Evolutionary conservation across 2,888 invertebrate species (phyloP).

Genomic region (Zygogramma bicolorata): DNA sequence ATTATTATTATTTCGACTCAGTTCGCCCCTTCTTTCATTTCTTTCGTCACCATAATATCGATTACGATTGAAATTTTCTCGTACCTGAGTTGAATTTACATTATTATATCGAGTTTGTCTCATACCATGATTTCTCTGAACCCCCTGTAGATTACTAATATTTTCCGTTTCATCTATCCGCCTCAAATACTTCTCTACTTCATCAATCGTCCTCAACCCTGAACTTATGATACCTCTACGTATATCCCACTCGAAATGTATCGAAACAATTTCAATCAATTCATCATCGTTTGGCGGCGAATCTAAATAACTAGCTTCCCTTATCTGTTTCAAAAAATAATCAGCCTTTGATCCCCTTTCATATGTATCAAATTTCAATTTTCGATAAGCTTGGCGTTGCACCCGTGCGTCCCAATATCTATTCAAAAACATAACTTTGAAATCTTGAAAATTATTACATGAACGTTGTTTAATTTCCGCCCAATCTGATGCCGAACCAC

Average conservation of each 20-base stretch:
- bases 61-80: not conserved
- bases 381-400: constrained; percentile 25
- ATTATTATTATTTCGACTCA: not conserved
- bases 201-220: constrained; percentile 25
- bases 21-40: not conserved
- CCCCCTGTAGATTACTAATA: not conserved
- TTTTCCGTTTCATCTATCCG: constrained; percentile 14
- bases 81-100: not conserved
- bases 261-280: constrained; percentile 20
- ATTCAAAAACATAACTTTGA: constrained; percentile 20
- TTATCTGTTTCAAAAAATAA: constrained; percentile 31
- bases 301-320: constrained; percentile 23
- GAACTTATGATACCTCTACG: constrained; percentile 20
- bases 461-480: constrained; percentile 7
- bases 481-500: constrained; percentile 27
- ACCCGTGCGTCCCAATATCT: constrained; percentile 26
- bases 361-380: constrained; percentile 28
- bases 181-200: constrained; percentile 27
- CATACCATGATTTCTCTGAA: not conserved
- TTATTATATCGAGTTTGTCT: not conserved
- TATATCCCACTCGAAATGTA: constrained; percentile 27
- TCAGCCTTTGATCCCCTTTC: constrained; percentile 29
- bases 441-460: constrained; percentile 21
- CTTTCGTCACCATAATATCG: not conserved
- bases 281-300: not conserved